Conservation (phyloP, 1,140 invertebrate species). For the Cardiocondyla obscurior region DNA sequence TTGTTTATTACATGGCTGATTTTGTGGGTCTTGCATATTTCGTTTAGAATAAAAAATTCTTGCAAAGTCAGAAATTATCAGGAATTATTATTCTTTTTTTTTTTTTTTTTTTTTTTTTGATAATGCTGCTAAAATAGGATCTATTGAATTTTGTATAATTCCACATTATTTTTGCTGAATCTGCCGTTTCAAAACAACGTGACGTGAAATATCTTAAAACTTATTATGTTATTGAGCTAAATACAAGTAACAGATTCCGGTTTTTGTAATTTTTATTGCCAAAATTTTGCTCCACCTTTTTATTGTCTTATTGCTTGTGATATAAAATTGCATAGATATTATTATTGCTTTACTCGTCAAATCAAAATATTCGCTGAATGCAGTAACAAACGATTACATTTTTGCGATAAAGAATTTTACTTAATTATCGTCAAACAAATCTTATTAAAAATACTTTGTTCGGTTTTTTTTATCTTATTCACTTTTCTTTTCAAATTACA, state of each 20-base stretch:
- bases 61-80: not conserved
- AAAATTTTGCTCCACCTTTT: not conserved
- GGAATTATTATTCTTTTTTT: no score
- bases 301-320: not conserved
- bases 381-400: constrained; percentile 1
- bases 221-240: not conserved
- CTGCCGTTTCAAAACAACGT: not conserved
- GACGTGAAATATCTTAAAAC: not conserved
- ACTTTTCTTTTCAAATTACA: not conserved
- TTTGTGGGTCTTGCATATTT: not conserved
- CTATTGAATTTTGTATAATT: not conserved
- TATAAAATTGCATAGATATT: not conserved
- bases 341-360: not conserved
- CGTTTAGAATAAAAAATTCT: not conserved
- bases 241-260: not conserved
- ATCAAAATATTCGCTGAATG: not conserved
- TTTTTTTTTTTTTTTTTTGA: not conserved
- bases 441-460: not conserved
- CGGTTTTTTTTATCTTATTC: not conserved
- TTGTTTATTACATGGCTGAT: not conserved
- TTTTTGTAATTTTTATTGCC: not conserved
- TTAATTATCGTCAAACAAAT: not conserved
- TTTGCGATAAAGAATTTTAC: not conserved
- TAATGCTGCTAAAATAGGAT: not conserved
- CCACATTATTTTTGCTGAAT: not conserved